phyloP scores from a whole-genome alignment of 1,140 invertebrate species.

The Drosophila busckii region DNA sequence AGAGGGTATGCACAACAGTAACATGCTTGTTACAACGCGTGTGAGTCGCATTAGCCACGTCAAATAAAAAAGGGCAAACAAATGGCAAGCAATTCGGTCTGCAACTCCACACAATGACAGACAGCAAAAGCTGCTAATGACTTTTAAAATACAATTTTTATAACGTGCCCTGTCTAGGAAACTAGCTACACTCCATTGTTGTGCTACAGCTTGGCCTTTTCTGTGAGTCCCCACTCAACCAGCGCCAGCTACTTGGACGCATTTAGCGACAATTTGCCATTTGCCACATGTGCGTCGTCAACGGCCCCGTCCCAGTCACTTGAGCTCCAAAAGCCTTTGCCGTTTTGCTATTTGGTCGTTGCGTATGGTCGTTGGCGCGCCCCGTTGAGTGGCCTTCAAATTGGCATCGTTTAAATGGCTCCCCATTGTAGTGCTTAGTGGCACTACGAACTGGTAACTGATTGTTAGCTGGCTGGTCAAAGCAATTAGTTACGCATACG shows the following conservation, averaged over 20 bases:
- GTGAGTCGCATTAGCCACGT: constrained; percentile 19
- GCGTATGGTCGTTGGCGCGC: constrained; percentile 8
- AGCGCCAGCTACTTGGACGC: too few relatives aligned
- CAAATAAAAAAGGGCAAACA: constrained; percentile 9
- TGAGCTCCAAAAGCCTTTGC: constrained; percentile 13
- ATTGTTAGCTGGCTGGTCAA: constrained; percentile 33
- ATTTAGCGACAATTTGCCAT: constrained; percentile 49
- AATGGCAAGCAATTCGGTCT: constrained; percentile 22
- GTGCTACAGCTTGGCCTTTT: neutral
- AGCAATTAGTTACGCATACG: constrained; percentile 49
- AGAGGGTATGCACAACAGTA: neutral
- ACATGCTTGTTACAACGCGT: constrained; percentile 4
- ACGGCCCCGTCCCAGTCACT: too few relatives aligned
- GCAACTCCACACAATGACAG: constrained; percentile 30
- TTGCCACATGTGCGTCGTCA: constrained; percentile 45
- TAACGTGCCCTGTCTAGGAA: constrained; percentile 25
- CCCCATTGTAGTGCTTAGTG: constrained; percentile 1
- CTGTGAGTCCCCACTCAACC: neutral
- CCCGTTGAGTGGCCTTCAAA: constrained; percentile 42
- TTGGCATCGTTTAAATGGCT: constrained; percentile 45
- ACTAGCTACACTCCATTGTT: constrained; percentile 20
- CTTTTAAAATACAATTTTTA: constrained; percentile 54
- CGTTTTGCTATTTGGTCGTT: constrained; percentile 3
- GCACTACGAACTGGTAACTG: constrained; percentile 4
- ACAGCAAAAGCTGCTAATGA: constrained; percentile 49